Base-by-base conservation (phyloP, 2,888 invertebrate genomes). In the Anticlea derivata region DNA sequence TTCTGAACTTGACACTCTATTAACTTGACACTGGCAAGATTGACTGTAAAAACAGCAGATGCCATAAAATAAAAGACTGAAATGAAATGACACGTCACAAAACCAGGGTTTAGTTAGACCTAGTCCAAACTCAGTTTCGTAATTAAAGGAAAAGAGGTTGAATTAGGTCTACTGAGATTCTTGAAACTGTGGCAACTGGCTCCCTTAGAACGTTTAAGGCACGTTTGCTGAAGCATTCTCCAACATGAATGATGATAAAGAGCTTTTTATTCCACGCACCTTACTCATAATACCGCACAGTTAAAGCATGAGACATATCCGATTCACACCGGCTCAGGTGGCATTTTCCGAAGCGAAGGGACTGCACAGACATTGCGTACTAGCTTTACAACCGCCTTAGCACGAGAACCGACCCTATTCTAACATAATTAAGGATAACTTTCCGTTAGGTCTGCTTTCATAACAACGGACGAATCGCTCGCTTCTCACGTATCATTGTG, bases 401-500 rank as follows among this genome's bases (percentile, higher is more conserved):
- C 86, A 84, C 85, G 63, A 65, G 65, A 69, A 58, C 61, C 58
- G 65, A 70, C 69, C 79, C 73, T 75, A 69, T 66, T 72, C 50
- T 70, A 70, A 66, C 73, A 65, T 51, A 51, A 44, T 72, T 69
- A 77, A 77, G 70, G 72, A 82, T 79, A 65, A 78, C 73, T 73
- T 73, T 73, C 63, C 67, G 81, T 76, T 82, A 82, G 83, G 83
- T 78, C 64, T 79, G 87, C 88, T 88, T 88, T 80, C 83, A 80
- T 83, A 76, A 83, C 75, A 57, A 73, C 65, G 74, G 73, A 64
- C 70, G 71, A 63, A 61, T 70, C 80, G 83, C 83, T 79, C 86
- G 89, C 89, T 88, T 89, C 86, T 86, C 89, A 87, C 87, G 80
- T 80, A 76, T 79, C 86, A 86, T 87, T 80, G 78, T 78, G 81